These are phyloP conservation scores for Orchesellides sinensis DNA, from an alignment of 2,888 invertebrate genomes.

Conservation along the genomic window DNA sequence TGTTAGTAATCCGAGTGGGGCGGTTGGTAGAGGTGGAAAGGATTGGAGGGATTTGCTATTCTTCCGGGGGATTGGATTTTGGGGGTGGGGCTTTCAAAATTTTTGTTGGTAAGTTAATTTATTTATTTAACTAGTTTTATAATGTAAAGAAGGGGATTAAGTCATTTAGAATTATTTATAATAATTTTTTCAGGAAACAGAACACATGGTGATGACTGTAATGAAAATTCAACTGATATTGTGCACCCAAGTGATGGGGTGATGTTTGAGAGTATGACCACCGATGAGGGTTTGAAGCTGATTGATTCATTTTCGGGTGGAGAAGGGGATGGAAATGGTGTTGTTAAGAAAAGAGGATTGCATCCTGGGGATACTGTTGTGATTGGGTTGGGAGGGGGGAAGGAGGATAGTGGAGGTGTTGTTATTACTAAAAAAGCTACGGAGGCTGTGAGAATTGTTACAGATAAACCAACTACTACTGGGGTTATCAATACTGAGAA, in stretches of 20 bases:
- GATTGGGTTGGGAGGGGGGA: background rate
- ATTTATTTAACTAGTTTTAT: background rate
- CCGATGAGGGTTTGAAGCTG: too few species aligned
- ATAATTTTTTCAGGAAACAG: background rate
- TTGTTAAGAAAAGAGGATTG: background rate
- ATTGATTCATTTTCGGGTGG: too few species aligned
- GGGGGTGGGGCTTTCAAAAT: background rate
- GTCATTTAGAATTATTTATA: background rate
- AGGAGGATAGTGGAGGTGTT: background rate
- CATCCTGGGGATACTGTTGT: background rate
- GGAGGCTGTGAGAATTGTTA: too few species aligned
- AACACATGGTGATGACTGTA: background rate
- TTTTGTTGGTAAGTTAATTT: background rate
- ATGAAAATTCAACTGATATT: background rate
- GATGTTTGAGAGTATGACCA: background rate
- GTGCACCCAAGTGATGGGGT: background rate
- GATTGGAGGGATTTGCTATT: background rate
- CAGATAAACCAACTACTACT: background rate
- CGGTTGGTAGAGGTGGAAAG: background rate
- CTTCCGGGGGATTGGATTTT: background rate
- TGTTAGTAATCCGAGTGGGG: background rate
- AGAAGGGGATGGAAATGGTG: background rate
- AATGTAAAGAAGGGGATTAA: too few species aligned
- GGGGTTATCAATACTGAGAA: background rate
- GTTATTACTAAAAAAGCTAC: too few species aligned